Percentiles rank a stretch among this genome's conserved stretches.
phyloP scores from a whole-genome alignment of 2,797 vertebrate genomes.

The Neosalanx taihuensis region DNA sequence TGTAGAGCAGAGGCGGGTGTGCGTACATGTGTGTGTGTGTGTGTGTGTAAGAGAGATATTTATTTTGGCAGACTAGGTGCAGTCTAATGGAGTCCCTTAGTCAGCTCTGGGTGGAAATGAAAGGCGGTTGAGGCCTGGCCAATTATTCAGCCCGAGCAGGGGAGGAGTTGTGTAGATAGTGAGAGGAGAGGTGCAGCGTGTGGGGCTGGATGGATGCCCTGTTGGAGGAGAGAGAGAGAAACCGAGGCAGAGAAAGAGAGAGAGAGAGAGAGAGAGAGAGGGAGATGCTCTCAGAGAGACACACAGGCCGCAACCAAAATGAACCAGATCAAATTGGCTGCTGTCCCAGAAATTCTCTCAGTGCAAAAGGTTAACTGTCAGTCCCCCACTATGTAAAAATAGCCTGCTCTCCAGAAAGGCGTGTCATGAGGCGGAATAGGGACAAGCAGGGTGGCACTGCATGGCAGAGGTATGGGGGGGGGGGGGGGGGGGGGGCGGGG shows the following conservation, averaged over 20 bases:
- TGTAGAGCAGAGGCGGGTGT: background rate
- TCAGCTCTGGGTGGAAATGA: conserved; percentile 70
- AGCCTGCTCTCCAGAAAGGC: conserved; percentile 71
- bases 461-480: too few species aligned
- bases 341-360: conserved; percentile 69
- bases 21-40: background rate
- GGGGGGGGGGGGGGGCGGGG: conserved; percentile 26
- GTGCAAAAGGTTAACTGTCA: conserved; percentile 79
- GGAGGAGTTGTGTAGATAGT: conserved; percentile 37
- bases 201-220: conserved; percentile 56
- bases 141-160: conserved; percentile 65
- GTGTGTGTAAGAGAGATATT: background rate
- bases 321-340: conserved; percentile 64
- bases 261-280: conserved; percentile 15
- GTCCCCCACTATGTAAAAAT: conserved; percentile 75
- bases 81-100: conserved; percentile 70
- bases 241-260: too few species aligned
- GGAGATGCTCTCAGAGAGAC: conserved; percentile 38
- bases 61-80: conserved; percentile 56
- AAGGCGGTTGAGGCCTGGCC: conserved; percentile 67
- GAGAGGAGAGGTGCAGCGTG: conserved; percentile 53
- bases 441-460: background rate
- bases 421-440: conserved; percentile 51
- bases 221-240: conserved; percentile 13
- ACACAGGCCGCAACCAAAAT: conserved; percentile 51